Evolutionary conservation across 2,113 vertebrate species (phyloP), one percentile per base, ranked within the genome.

Genomic region (Charina bottae): DNA sequence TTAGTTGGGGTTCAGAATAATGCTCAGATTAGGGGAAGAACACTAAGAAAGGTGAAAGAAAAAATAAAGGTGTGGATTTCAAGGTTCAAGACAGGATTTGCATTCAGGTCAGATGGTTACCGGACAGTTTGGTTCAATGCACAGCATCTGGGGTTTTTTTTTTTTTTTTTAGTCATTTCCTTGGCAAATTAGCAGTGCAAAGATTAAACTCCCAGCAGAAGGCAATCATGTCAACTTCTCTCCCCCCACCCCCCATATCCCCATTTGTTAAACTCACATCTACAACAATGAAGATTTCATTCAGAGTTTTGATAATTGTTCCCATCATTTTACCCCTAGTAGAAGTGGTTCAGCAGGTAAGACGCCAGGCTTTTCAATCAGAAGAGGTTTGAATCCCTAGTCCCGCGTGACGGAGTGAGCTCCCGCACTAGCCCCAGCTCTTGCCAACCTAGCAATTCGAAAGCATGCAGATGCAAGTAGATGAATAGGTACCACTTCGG

Each of bases 121-220:
- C 94, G 93, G 95, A 95, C 95, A 94, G 95, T 96, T 96, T 95
- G 96, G 95, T 95, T 96, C 96, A 94, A 95, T 96, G 93, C 78
- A 26, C 93, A 92, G 94, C 95, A 95, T 96, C 94, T 96, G 96
- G 93, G 56, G n/a, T n/a, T n/a, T n/a, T n/a, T n/a, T n/a, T 4
- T 59, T 9, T 26, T 92, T 94, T 93, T 95, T 95, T 46, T 94
- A 96, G 95, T 96, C 94, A 95, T 95, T 96, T 96, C 90, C 90
- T 95, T 96, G 89, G 93, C 92, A 94, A 96, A 96, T 96, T 95
- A 95, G 93, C 94, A 95, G 93, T 89, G 91, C 90, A 59, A 94
- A 91, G 92, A 93, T 95, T 96, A 96, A 95, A 92, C 94, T 95
- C 93, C 55, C 93, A 92, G 92, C 94, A 0, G 24, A 64, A 85